Conservation (phyloP, 2,113 vertebrate genomes). For the Anarhynchus alexandrinus region DNA sequence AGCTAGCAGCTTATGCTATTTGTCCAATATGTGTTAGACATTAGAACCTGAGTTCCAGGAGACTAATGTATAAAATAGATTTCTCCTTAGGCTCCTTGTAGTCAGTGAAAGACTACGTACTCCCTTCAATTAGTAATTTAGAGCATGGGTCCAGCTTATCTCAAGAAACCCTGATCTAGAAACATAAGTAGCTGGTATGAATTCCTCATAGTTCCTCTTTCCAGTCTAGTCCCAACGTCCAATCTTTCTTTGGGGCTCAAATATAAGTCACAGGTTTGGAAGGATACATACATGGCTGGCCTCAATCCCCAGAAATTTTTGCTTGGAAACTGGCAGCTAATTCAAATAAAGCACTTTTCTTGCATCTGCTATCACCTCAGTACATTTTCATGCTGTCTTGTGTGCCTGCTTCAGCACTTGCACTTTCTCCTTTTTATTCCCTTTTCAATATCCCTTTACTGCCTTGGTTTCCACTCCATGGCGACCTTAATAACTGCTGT, state of each 20-base stretch:
- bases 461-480: not conserved
- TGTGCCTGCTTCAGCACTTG: not conserved
- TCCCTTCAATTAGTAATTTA: not conserved
- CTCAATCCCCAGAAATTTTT: not conserved
- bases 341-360: not conserved
- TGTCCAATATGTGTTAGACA: not conserved
- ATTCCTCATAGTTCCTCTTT: not conserved
- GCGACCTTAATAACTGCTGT: not conserved
- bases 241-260: rapidly evolving
- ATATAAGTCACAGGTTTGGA: not conserved
- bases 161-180: not conserved
- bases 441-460: not conserved
- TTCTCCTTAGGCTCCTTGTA: not conserved
- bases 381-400: not conserved
- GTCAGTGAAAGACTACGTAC: not conserved
- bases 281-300: not conserved
- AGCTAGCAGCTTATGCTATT: not conserved
- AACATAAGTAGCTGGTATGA: not conserved
- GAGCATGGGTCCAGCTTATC: not conserved
- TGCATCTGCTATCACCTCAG: not conserved
- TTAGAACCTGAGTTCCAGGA: not conserved
- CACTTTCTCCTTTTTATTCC: not conserved
- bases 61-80: not conserved
- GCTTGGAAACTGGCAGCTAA: not conserved
- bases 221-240: not conserved